Evolutionary conservation across 2,113 vertebrate genomes (phyloP).

Genomic region (Podarcis cretensis): DNA sequence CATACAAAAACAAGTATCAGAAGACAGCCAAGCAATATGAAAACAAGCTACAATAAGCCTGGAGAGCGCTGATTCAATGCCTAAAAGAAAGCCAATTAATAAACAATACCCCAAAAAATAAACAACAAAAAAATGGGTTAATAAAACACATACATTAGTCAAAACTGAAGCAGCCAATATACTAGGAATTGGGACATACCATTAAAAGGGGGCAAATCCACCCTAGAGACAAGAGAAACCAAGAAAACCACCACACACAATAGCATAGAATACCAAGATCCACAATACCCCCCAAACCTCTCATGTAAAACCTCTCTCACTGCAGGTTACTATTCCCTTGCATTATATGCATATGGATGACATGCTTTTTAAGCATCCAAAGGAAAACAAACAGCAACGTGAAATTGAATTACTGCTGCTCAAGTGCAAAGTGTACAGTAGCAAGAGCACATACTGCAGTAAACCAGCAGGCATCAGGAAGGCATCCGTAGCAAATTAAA

Average conservation of each 20-base stretch:
- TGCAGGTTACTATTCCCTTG: neutral
- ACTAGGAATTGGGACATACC: neutral
- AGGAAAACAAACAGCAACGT: neutral
- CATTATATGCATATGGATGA: neutral
- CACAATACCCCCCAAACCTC: neutral
- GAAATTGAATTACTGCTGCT: neutral
- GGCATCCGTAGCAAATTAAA: neutral
- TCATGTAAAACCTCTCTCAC: neutral
- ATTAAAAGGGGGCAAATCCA: neutral
- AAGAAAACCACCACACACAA: neutral
- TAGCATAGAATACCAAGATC: neutral
- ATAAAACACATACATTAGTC: neutral
- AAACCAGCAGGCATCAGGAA: neutral
- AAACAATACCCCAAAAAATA: neutral
- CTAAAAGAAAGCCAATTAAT: neutral
- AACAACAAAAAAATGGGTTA: neutral
- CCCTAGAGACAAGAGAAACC: neutral
- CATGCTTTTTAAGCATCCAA: neutral
- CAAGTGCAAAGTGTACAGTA: neutral
- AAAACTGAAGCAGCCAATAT: neutral
- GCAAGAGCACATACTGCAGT: neutral
- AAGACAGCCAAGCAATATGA: neutral
- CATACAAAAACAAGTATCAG: neutral
- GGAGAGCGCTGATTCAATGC: neutral
- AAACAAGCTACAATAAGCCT: neutral